Conservation (phyloP, 2,113 vertebrate genomes). For the Tupaia chinensis region DNA sequence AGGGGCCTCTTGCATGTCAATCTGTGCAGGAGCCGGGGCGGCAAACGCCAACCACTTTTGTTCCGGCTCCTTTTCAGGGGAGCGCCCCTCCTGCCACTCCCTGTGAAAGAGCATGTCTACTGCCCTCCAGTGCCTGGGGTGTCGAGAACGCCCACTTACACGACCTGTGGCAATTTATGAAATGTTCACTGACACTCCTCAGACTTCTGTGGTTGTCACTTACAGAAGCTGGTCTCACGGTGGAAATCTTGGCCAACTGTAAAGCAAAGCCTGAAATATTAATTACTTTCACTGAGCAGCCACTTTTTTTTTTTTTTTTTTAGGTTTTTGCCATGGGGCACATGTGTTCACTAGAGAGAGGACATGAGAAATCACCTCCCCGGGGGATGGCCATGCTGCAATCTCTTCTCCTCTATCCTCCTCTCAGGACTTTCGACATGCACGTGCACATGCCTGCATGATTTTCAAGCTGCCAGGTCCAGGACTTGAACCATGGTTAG, state of each 20-base stretch:
- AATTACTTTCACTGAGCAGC: neutral
- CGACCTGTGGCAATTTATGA: no score
- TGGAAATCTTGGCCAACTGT: neutral
- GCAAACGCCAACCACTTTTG: neutral
- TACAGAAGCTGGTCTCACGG: neutral
- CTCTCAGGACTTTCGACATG: no score
- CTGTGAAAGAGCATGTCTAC: neutral
- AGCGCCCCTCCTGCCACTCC: rapidly evolving
- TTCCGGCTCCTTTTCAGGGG: neutral
- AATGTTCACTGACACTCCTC: neutral
- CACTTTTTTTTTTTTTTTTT: neutral
- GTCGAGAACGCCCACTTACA: neutral
- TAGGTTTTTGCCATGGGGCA: no score
- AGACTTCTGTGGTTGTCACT: neutral
- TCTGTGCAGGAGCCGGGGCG: neutral
- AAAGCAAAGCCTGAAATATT: neutral
- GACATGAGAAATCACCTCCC: no score
- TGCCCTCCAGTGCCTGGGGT: neutral
- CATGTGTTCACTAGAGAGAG: no score
- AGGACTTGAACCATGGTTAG: no score
- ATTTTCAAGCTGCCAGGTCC: no score
- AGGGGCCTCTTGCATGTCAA: rapidly evolving
- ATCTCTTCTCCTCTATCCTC: no score
- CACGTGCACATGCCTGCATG: no score
- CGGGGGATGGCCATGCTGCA: no score